Base-by-base conservation (phyloP, 2,888 invertebrate species). In the Dynastes tityus region DNA sequence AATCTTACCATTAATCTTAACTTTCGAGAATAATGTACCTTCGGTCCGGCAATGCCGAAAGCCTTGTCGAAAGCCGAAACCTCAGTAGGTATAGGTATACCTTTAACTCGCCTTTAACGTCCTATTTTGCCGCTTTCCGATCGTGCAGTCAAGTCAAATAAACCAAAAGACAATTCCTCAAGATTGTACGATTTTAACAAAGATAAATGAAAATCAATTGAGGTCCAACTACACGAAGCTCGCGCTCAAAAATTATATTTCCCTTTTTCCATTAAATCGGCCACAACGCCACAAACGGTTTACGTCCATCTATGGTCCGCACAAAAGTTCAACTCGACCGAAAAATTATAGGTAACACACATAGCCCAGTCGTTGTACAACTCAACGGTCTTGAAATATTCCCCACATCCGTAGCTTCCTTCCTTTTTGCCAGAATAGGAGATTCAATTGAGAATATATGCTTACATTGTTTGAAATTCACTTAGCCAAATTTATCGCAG, bases 1-100 rank as follows among this genome's bases (percentile, higher is more conserved):
- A 84, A 84, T 83, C 83, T 83, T 81, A 82, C 82, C 84, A 84
- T 85, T 84, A 84, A 84, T 85, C 84, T 84, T 83, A 84, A 85
- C 84, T 84, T 84, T 83, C 75, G 80, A 81, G 82, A 83, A 83
- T 83, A 83, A 83, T 83, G 83, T 82, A 83, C 82, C 78, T 40
- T 79, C 65, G 80, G 82, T 78, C 80, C 79, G 80, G 81, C 79
- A 80, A 76, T 79, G 78, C 80, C 78, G 80, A 82, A 80, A 82
- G 79, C 67, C 6, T n/a, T 16, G 67, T 8, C 45, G 67, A n/a
- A 45, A 67, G 9, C 71, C 29, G 63, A 45, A 9, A 63, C 16
- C 65, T n/a, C 80, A 11, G 51, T 51, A 13, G 32, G n/a, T 13
- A 16, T 55, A 55, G n/a, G 53, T 55, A 16, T 16, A 55, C 53